A percentile compares a stretch with the other conserved stretches of the same genome.
Conservation (phyloP, 2,888 invertebrate species). For the Drosophila pseudotakahashii region DNA sequence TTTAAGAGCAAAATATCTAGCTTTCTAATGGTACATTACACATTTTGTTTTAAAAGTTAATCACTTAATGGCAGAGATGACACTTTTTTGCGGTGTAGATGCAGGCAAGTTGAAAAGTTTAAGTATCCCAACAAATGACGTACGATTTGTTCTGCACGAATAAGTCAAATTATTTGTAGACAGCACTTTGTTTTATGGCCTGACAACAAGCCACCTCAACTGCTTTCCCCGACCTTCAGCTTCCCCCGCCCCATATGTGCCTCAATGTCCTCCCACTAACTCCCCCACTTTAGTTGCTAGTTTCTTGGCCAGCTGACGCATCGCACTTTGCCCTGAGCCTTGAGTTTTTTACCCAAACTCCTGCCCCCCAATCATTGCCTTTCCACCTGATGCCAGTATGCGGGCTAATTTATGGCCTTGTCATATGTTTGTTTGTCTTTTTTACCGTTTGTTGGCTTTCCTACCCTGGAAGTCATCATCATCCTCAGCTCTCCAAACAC, state of each 20-base stretch:
- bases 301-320: slow-evolving; percentile 50
- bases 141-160: slow-evolving; percentile 79
- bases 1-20: no score
- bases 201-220: slow-evolving; percentile 57
- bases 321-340: slow-evolving; percentile 18
- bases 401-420: slow-evolving; percentile 77
- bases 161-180: slow-evolving; percentile 78
- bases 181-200: slow-evolving; percentile 76
- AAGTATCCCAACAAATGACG: slow-evolving; percentile 76
- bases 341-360: slow-evolving; percentile 61
- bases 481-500: slow-evolving; percentile 55
- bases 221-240: slow-evolving; percentile 3
- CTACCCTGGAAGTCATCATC: slow-evolving; percentile 33
- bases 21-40: no score
- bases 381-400: slow-evolving; percentile 64
- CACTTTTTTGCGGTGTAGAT: slow-evolving; percentile 3
- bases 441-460: slow-evolving; percentile 41
- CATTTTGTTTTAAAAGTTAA: no score
- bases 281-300: slow-evolving; percentile 21
- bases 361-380: slow-evolving; percentile 47
- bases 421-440: slow-evolving; percentile 57
- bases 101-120: slow-evolving; percentile 48
- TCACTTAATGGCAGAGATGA: neutral
- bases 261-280: slow-evolving; percentile 11
- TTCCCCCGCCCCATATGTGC: neutral